Percentiles rank a stretch among this genome's conserved stretches.
Evolutionary conservation across 2,113 vertebrate genomes (phyloP).

Genomic region (Mastomys natalensis): DNA sequence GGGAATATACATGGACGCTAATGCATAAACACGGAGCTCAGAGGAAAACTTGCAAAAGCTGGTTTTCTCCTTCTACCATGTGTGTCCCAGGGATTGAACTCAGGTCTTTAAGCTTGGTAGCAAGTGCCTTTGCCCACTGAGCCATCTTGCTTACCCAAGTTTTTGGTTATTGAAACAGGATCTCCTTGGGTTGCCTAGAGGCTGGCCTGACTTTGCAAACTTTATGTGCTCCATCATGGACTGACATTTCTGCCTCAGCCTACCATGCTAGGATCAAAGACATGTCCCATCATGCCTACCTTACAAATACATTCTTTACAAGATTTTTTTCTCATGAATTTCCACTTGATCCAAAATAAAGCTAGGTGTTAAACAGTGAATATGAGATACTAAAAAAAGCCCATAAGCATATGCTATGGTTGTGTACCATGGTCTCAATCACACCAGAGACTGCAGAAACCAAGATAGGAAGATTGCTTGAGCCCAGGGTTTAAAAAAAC

Average conservation of each 20-base stretch:
- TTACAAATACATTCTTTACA: neutral
- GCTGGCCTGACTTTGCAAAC: neutral
- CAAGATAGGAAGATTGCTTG: neutral
- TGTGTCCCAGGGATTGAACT: neutral
- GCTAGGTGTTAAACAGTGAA: neutral
- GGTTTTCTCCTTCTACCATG: neutral
- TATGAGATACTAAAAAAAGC: neutral
- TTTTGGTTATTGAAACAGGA: neutral
- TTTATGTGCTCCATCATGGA: neutral
- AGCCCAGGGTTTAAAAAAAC: neutral
- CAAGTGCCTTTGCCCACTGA: neutral
- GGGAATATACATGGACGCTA: neutral
- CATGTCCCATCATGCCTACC: neutral
- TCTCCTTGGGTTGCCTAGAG: neutral
- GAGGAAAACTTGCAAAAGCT: neutral
- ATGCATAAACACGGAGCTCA: neutral
- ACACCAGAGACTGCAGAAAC: neutral
- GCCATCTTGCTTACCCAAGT: neutral
- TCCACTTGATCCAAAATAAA: neutral
- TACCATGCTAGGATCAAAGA: neutral
- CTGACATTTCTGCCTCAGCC: neutral
- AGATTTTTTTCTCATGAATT: neutral
- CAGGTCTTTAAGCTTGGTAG: neutral
- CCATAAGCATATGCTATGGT: rapidly evolving
- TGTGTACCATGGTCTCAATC: neutral